phyloP scores from a whole-genome alignment of 2,797 vertebrate genomes.

The Prunella strophiata region DNA sequence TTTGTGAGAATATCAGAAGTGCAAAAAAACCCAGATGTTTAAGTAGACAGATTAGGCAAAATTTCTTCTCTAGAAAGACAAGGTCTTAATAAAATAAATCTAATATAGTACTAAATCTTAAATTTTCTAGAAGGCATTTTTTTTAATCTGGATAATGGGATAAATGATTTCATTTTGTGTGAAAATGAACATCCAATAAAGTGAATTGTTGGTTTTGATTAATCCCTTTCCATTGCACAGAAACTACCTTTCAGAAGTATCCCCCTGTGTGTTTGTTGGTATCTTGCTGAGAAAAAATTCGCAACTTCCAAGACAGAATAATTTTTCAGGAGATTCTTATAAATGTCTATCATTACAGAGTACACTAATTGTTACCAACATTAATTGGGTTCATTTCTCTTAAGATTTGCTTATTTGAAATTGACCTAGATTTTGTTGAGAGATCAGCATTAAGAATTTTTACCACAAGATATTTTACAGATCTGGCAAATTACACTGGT shows the following conservation, averaged over 20 bases:
- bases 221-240: not conserved
- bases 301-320: not conserved
- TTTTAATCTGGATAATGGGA: not conserved
- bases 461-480: slow-evolving; percentile 14
- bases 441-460: slow-evolving; percentile 18
- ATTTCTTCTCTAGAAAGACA: not conserved
- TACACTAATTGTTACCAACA: slow-evolving; percentile 44
- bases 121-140: not conserved
- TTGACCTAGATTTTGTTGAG: slow-evolving; percentile 45
- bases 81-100: not conserved
- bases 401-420: slow-evolving; percentile 51
- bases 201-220: not conserved
- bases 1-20: not conserved
- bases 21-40: not conserved
- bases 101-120: not conserved
- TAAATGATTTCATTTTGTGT: not conserved
- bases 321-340: not conserved
- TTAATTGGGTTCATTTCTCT: slow-evolving; percentile 63
- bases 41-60: not conserved
- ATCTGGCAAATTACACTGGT: not conserved
- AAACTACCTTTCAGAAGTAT: not conserved
- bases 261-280: not conserved
- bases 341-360: not conserved
- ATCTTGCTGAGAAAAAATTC: not conserved
- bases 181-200: not conserved